Evolutionary conservation across 1,140 invertebrate species (phyloP), one percentile per base, ranked within the genome.

Genomic region (Heliconius melpomene): DNA sequence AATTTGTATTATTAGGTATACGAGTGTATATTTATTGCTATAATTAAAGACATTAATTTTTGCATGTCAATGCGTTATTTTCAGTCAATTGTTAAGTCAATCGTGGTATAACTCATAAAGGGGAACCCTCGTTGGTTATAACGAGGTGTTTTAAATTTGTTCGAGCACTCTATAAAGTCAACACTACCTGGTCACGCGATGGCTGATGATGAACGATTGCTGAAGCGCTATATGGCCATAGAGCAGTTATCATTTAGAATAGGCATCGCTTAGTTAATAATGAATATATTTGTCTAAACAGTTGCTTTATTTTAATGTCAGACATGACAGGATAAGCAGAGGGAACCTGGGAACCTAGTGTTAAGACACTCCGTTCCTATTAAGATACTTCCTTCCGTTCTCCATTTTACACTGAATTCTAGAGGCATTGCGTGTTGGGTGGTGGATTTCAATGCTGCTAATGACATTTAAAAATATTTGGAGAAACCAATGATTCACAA

Each of bases 141-240:
- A 91, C 88, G 86, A 90, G 89, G 86, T 85, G 88, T 88, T 89
- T 91, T 89, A 87, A 90, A 91, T 91, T 91, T 90, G 90, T 91
- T 91, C 83, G 82, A 89, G 87, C 87, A 93, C 90, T 93, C 88
- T 89, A 91, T 93, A 90, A 91, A 91, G 89, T 91, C 89, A 91
- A 91, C 91, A 91, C 86, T 86, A 84, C 83, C 86, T 77, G 82
- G 88, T 91, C 91, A 93, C 91, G 91, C 91, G 86, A 93, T 86
- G 86, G 72, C 84, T 77, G 86, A 88, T 90, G 87, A 89, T 85
- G 88, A 88, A 88, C 87, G 85, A 85, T 87, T 81, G 82, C 81
- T 82, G 78, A 75, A 78, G n/a, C 72, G 79, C 40, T 66, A 57
- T 75, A 46, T 74, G 66, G 38, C 36, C 71, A 72, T 38, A 72